Evolutionary conservation across 2,113 vertebrate species (phyloP).

Genomic region (Pteropus alecto): DNA sequence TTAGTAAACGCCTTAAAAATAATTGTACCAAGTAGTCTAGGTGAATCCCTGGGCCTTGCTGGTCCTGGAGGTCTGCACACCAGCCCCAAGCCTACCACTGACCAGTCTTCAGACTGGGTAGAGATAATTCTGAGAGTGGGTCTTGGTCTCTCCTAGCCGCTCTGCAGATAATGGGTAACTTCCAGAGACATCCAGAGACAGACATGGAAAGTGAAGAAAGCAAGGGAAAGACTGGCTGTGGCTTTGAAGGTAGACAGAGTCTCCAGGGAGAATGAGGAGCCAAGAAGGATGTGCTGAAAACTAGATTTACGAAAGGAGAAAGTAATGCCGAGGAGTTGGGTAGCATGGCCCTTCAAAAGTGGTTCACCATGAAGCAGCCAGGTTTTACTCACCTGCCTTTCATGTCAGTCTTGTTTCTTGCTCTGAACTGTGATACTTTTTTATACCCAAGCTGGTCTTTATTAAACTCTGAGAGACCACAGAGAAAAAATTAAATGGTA

Average conservation of each 20-base stretch:
- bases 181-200: background rate
- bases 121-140: background rate
- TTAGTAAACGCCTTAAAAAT: background rate
- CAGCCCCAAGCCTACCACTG: background rate
- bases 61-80: background rate
- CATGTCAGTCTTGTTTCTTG: background rate
- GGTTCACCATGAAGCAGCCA: background rate
- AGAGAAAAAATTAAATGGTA: background rate
- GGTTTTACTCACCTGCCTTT: background rate
- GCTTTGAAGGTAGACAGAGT: background rate
- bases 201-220: background rate
- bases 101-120: background rate
- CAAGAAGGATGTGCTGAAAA: background rate
- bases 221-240: background rate
- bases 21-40: background rate
- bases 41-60: background rate
- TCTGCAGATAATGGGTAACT: background rate
- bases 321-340: background rate
- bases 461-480: background rate
- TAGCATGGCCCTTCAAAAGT: background rate
- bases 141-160: background rate
- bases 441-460: background rate
- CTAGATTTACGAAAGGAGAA: background rate
- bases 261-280: background rate
- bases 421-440: background rate